Base-by-base conservation (phyloP, 2,797 vertebrate species). In the Xenentodon cancila region DNA sequence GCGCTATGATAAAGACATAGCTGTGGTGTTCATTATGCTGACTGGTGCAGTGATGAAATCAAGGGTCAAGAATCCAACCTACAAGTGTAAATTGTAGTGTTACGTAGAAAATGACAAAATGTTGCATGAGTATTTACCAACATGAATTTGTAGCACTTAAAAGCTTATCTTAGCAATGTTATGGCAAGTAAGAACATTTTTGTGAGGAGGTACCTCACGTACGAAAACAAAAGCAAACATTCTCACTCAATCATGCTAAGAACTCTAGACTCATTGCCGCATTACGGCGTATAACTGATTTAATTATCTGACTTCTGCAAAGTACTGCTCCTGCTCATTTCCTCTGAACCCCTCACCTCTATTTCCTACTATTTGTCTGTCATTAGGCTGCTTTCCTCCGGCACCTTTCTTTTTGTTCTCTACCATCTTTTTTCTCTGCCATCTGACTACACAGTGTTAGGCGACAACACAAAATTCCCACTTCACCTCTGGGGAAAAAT, bases 401-500 rank as follows among this genome's bases (percentile, higher is more conserved):
- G 48, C 55, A 68, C 67, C 62, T 53, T 53, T 80, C 61, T 58
- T 64, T 61, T 78, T 71, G 73, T 86, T 73, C 80, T 73, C 71
- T 82, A 54, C 77, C 71, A 85, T 37, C 57, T 71, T 66, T 68
- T 80, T 59, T 71, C 66, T 73, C 69, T 27, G 71, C 59, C 79
- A 72, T 89, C 77, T 85, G 84, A 75, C 81, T 82, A 73, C 77
- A 89, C 82, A 88, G 77, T 84, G 84, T 90, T 88, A 25, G 90
- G 84, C 48, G 75, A 80, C 66, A 71, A 87, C 81, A 88, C 73
- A 89, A 88, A 88, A 81, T 87, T 84, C 79, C 84, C 79, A 71
- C 66, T 88, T 79, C 9, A 79, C 90, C 91, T 91, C 90, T 67
- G 51, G 85, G 87, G 86, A 84, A 73, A 86, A 75, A 49, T 74